These are phyloP conservation scores for Sylvicola cinctus DNA, from an alignment of 2,888 invertebrate genomes.

Conservation along the genomic window DNA sequence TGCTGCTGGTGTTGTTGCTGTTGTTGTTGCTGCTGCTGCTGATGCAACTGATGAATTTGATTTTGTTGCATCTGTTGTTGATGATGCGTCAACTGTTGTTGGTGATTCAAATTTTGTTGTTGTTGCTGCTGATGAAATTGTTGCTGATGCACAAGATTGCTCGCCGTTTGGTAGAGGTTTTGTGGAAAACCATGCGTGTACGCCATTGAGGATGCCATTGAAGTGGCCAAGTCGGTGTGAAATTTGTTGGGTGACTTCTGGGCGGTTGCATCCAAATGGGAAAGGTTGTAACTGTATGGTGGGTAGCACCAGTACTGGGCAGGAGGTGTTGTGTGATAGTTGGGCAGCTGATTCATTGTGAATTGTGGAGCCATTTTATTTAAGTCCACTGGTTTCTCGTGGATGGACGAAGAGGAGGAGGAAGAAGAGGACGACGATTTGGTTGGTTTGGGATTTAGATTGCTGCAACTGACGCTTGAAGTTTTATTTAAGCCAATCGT, in stretches of 20 bases:
- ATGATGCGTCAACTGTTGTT: constrained; percentile 4
- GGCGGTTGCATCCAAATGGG: constrained; percentile 32
- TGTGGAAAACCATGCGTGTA: constrained; percentile 23
- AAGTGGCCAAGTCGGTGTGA: constrained; percentile 26
- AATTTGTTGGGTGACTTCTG: constrained; percentile 38
- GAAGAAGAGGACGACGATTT: background rate
- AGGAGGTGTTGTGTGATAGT: constrained; percentile 37
- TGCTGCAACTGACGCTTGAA: constrained; percentile 12
- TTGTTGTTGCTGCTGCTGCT: constrained; percentile 9
- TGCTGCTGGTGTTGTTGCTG: too few species aligned
- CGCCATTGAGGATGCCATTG: constrained; percentile 15
- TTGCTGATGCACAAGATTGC: constrained; percentile 20
- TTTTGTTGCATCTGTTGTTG: constrained; percentile 8
- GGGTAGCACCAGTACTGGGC: constrained; percentile 38
- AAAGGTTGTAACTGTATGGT: constrained; percentile 34
- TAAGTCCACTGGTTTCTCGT: constrained; percentile 20
- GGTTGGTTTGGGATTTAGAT: background rate
- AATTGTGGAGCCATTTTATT: constrained; percentile 39
- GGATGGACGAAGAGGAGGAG: background rate
- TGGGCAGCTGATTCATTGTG: constrained; percentile 41
- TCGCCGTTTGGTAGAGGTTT: constrained; percentile 18
- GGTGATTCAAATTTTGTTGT: constrained; percentile 8
- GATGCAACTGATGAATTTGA: constrained; percentile 6
- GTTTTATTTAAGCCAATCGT: too few species aligned
- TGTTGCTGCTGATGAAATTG: constrained; percentile 21